Evolutionary conservation across 2,888 invertebrate genomes (phyloP).

Genomic region (Drosophila lutescens): DNA sequence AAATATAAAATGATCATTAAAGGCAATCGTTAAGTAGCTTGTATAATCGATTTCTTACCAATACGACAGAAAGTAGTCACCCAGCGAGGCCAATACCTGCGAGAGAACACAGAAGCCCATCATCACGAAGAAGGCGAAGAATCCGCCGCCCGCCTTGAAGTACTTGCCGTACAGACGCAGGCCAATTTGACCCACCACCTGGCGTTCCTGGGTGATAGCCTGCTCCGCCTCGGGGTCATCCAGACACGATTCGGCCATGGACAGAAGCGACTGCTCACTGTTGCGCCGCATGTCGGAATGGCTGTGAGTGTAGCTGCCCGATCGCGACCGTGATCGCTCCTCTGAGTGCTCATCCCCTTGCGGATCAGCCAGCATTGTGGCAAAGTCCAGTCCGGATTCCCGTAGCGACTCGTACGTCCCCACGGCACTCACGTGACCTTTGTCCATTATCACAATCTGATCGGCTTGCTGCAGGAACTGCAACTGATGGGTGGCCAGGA

Average conservation of each 20-base stretch:
- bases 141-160: conserved; percentile 89
- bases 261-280: conserved; percentile 85
- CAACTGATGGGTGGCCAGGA: conserved; percentile 93
- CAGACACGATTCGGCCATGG: conserved; percentile 83
- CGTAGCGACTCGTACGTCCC: conserved; percentile 90
- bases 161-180: conserved; percentile 88
- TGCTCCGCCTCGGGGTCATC: conserved; percentile 83
- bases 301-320: conserved; percentile 62
- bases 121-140: conserved; percentile 86
- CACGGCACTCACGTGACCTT: conserved; percentile 85
- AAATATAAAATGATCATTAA: too few relatives aligned
- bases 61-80: conserved; percentile 91
- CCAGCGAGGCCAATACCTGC: conserved; percentile 89
- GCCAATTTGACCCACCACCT: conserved; percentile 88
- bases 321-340: conserved; percentile 72
- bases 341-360: conserved; percentile 83
- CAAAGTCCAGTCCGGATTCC: conserved; percentile 91
- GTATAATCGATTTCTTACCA: conserved; percentile 85
- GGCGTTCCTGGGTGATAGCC: conserved; percentile 86
- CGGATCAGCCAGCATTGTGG: conserved; percentile 87
- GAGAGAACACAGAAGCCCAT: conserved; percentile 87
- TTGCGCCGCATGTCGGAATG: conserved; percentile 79
- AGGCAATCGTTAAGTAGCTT: too few relatives aligned
- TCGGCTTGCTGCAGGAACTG: conserved; percentile 90
- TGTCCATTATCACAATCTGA: conserved; percentile 84